Evolutionary conservation across 92 coral and sea anemone species (phyloP).

Genomic region (Porites divaricata): DNA sequence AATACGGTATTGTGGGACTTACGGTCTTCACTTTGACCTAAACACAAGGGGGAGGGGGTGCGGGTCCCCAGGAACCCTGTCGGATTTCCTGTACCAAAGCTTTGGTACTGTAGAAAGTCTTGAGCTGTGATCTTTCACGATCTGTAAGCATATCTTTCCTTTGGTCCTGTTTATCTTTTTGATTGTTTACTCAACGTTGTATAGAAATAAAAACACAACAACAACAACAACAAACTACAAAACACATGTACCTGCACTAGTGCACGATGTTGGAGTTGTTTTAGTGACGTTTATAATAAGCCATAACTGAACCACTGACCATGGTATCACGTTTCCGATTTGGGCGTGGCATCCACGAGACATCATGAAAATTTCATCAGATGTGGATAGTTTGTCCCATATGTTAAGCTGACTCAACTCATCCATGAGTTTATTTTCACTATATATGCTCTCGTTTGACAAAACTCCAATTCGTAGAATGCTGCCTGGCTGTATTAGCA

Average conservation of each 20-base stretch:
- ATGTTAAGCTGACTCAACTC: slow-evolving; percentile 9
- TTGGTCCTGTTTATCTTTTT: no score
- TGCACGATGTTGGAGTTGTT: slow-evolving; percentile 26
- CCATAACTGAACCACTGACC: slow-evolving; percentile 41
- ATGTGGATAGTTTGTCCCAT: not conserved
- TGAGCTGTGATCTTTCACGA: no score
- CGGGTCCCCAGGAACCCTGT: no score
- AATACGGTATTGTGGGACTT: no score
- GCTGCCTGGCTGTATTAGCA: not conserved
- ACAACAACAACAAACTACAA: not conserved
- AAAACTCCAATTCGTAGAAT: slow-evolving; percentile 12
- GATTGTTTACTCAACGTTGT: not conserved
- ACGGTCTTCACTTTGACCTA: no score
- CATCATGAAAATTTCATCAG: not conserved
- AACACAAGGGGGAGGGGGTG: no score
- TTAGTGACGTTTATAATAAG: slow-evolving; percentile 14
- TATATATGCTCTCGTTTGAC: not conserved
- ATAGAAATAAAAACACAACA: no score
- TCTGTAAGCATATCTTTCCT: no score
- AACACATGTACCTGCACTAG: slow-evolving; percentile 17
- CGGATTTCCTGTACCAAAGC: no score
- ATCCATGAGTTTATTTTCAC: not conserved
- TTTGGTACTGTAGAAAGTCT: no score
- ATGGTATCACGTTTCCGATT: not conserved
- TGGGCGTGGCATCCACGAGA: not conserved